phyloP scores from a whole-genome alignment of 2,888 invertebrate genomes.

The Chesias legatella region DNA sequence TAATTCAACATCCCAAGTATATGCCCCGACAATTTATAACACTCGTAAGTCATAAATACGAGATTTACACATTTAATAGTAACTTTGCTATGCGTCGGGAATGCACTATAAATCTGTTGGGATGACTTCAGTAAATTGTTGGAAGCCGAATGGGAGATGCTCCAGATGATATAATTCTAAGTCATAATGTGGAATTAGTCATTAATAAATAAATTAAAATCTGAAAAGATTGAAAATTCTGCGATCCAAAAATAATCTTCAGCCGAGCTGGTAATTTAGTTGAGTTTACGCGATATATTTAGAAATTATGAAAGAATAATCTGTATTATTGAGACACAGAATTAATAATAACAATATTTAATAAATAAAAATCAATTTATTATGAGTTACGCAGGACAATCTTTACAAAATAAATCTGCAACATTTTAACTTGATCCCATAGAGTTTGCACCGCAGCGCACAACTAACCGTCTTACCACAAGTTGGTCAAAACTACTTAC shows the following conservation, averaged over 20 bases:
- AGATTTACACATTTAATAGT: slow-evolving; percentile 27
- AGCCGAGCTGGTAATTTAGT: too few relatives aligned
- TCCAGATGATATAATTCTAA: slow-evolving; percentile 4
- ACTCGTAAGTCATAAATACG: slow-evolving; percentile 23
- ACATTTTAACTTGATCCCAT: neutral
- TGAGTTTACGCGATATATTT: too few relatives aligned
- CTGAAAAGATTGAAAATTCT: too few relatives aligned
- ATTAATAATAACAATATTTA: too few relatives aligned
- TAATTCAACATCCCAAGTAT: slow-evolving; percentile 16
- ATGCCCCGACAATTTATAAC: slow-evolving; percentile 20
- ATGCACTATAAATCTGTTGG: slow-evolving; percentile 13
- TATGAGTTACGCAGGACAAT: too few relatives aligned
- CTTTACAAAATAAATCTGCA: neutral
- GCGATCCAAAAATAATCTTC: too few relatives aligned
- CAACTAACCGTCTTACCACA: neutral
- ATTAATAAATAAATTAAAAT: too few relatives aligned
- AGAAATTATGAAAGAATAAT: too few relatives aligned
- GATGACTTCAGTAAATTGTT: slow-evolving; percentile 15
- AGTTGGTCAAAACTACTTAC: slow-evolving; percentile 19
- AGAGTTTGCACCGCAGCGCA: neutral
- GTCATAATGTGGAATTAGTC: slow-evolving; percentile 4
- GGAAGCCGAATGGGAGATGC: slow-evolving; percentile 5
- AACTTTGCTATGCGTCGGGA: slow-evolving; percentile 3
- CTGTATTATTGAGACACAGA: too few relatives aligned
- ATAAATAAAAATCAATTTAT: too few relatives aligned